A percentile compares a stretch with the other conserved stretches of the same genome.
These are phyloP conservation scores for Lutraria rhynchaena DNA, from an alignment of 1,140 invertebrate genomes.

Conservation along the genomic window DNA sequence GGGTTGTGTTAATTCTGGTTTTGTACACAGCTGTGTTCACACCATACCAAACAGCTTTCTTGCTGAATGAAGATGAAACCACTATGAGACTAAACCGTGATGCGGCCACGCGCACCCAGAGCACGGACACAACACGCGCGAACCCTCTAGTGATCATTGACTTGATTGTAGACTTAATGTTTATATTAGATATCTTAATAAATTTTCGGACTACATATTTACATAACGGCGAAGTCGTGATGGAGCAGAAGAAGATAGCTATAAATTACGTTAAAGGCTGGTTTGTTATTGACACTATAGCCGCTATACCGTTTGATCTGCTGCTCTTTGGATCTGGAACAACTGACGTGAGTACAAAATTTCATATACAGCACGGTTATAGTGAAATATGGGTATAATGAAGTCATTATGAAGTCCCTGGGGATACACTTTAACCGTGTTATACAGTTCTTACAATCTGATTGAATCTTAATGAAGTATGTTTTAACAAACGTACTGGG, in stretches of 20 bases:
- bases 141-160: conserved; percentile 82
- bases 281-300: conserved; percentile 82
- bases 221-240: conserved; percentile 81
- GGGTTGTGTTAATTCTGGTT: conserved; percentile 97
- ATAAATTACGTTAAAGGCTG: conserved; percentile 83
- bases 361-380: too few relatives aligned
- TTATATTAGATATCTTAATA: conserved; percentile 82
- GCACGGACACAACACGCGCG: conserved; percentile 71
- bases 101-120: conserved; percentile 64
- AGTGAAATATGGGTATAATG: too few relatives aligned
- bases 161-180: conserved; percentile 82
- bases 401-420: too few relatives aligned
- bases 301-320: conserved; percentile 82
- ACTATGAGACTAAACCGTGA: conserved; percentile 77
- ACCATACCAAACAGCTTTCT: conserved; percentile 98
- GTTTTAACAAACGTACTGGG: too few relatives aligned
- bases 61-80: conserved; percentile 90
- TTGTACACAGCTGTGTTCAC: conserved; percentile 99
- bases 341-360: conserved; percentile 80
- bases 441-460: too few relatives aligned
- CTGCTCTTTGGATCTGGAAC: conserved; percentile 82
- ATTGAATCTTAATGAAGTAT: too few relatives aligned
- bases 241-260: conserved; percentile 81
- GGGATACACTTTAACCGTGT: too few relatives aligned
- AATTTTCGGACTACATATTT: conserved; percentile 83